These are phyloP conservation scores for Fistularia commersonii DNA, from an alignment of 2,797 vertebrate species.

Conservation along the genomic window DNA sequence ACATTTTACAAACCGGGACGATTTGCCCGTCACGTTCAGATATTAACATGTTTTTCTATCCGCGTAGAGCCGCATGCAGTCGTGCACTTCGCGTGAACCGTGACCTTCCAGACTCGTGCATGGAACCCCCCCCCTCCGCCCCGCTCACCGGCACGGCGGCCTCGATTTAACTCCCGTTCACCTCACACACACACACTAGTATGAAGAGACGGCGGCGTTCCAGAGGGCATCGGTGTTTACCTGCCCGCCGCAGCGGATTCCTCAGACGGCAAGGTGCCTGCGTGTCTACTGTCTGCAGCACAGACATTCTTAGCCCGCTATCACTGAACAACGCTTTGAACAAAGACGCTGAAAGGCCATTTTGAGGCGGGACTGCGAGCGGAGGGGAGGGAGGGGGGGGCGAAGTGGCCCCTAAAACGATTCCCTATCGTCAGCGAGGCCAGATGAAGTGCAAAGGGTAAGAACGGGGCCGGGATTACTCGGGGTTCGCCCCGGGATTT, in stretches of 20 bases:
- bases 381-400: background rate
- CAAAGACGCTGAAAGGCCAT: conserved; percentile 71
- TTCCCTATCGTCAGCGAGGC: conserved; percentile 23
- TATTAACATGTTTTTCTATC: too few relatives aligned
- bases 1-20: too few relatives aligned
- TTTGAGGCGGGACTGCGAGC: conserved; percentile 42
- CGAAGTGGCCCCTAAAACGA: conserved; percentile 21
- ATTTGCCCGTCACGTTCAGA: too few relatives aligned
- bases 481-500: too few relatives aligned
- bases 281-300: conserved; percentile 61
- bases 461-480: too few relatives aligned
- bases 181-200: conserved; percentile 11
- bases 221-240: conserved; percentile 62
- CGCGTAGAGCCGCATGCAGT: too few relatives aligned
- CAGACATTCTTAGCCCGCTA: conserved; percentile 70
- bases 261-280: conserved; percentile 65
- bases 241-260: conserved; percentile 62
- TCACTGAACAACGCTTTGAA: conserved; percentile 43
- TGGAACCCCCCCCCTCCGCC: too few relatives aligned
- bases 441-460: conserved; percentile 32
- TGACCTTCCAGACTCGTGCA: too few relatives aligned
- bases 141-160: too few relatives aligned
- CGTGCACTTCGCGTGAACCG: too few relatives aligned
- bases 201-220: conserved; percentile 34
- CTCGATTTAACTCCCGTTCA: background rate